A percentile compares a stretch with the other conserved stretches of the same genome.
Conservation (phyloP, 2,888 invertebrate genomes). For the Acleris sparsana region DNA sequence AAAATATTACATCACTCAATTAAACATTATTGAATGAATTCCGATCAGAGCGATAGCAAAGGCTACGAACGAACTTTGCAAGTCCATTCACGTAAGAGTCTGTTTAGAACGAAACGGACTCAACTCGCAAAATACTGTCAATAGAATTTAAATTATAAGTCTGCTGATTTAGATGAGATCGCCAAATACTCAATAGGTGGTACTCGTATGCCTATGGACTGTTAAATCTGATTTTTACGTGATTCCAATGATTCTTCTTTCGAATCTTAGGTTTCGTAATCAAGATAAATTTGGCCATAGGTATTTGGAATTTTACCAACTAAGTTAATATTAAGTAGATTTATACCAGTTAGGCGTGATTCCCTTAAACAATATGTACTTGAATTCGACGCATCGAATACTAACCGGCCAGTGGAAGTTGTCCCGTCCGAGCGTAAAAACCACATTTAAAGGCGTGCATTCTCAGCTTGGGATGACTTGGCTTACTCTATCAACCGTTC, state of each 20-base stretch:
- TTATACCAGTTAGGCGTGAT: too few relatives aligned
- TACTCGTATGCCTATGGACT: conserved; percentile 56
- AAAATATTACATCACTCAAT: conserved; percentile 15
- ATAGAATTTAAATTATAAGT: background rate
- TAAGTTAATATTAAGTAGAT: too few relatives aligned
- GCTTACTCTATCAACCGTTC: too few relatives aligned
- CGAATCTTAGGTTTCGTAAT: conserved; percentile 22
- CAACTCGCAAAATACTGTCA: background rate
- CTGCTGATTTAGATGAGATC: background rate
- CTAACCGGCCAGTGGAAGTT: too few relatives aligned
- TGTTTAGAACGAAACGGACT: background rate
- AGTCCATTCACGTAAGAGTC: conserved; percentile 55
- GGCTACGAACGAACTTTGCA: conserved; percentile 33
- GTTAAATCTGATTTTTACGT: conserved; percentile 62
- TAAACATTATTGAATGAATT: conserved; percentile 22
- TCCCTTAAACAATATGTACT: too few relatives aligned
- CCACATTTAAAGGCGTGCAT: too few relatives aligned
- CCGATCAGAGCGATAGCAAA: conserved; percentile 25
- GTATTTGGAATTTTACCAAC: background rate
- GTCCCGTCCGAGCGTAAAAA: too few relatives aligned
- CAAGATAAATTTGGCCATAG: conserved; percentile 2
- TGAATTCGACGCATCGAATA: too few relatives aligned
- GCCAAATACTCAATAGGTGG: conserved; percentile 12
- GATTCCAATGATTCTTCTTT: conserved; percentile 62
- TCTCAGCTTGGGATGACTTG: too few relatives aligned